Percentiles rank a stretch among this genome's conserved stretches.
phyloP scores from a whole-genome alignment of 2,797 vertebrate species.

The Mionectes olivaceus region DNA sequence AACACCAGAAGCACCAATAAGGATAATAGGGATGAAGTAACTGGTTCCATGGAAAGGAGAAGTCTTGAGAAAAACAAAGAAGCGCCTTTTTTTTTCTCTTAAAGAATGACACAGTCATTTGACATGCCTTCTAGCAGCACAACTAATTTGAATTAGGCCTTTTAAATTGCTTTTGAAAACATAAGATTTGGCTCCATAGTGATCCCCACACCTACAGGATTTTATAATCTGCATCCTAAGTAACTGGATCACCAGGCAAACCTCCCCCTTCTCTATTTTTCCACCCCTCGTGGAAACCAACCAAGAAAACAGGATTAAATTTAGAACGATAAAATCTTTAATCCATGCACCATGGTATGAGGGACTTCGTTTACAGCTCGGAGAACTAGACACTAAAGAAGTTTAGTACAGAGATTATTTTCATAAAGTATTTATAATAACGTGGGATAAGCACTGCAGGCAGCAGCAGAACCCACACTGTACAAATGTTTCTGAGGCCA shows the following conservation, averaged over 20 bases:
- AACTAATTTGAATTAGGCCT: not conserved
- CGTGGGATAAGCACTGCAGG: conserved; percentile 25
- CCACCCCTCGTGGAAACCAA: conserved; percentile 19
- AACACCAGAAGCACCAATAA: not conserved
- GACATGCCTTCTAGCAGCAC: not conserved
- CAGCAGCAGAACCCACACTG: conserved; percentile 16
- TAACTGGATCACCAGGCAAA: conserved; percentile 57
- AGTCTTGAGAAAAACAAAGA: not conserved
- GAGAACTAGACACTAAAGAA: conserved; percentile 19
- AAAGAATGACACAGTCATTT: not conserved
- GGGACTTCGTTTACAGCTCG: conserved; percentile 14
- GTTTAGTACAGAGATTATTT: conserved; percentile 63
- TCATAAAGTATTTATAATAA: conserved; percentile 50
- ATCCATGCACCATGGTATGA: conserved; percentile 40
- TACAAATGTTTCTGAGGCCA: not conserved
- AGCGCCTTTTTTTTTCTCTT: not conserved
- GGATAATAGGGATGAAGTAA: not conserved
- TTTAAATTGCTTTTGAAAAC: not conserved
- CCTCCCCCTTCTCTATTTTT: conserved; percentile 48
- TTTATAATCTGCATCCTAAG: conserved; percentile 24
- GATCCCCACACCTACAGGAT: conserved; percentile 12
- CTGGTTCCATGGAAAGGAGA: not conserved
- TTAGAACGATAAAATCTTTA: conserved; percentile 60
- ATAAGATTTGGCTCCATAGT: not conserved
- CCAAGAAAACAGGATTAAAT: conserved; percentile 65